Evolutionary conservation across 2,888 invertebrate species (phyloP), one percentile per base, ranked within the genome.

Genomic region (Macaria notata): DNA sequence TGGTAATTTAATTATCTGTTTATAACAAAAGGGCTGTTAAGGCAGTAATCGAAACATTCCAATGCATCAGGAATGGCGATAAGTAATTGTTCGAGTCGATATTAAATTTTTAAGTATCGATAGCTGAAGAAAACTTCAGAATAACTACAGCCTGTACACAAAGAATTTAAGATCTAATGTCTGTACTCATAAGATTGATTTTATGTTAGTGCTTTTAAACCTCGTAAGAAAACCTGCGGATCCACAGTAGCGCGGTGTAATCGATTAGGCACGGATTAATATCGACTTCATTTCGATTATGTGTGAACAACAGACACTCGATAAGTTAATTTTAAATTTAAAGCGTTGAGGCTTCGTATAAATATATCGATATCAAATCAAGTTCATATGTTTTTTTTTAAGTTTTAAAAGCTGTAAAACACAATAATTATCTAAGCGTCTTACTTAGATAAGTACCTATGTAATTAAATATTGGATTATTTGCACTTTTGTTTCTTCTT

Each of bases 181-280:
- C 4, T 5, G 33, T 4, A 7, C 3, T 0, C 4, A 7, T 44
- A 64, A 43, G 42, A 58, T 50, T 6, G 31, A 9, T 38, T 58
- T 59, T 44, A 19, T 39, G 1, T 42, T 45, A 4, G 9, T 49
- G n/a, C 38, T 45, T 30, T 33, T 19, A 38, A 31, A 30, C 29
- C 8, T 36, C 33, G 42, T 49, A 56, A 50, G 63, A 66, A 67
- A 65, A 61, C 65, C 65, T 62, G 65, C 59, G 66, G 41, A 71
- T 74, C 73, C 68, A 78, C 86, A 78, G 86, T 83, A 86, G 86
- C 81, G 75, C 63, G 71, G 57, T 69, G 57, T 73, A 86, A 88
- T 86, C 82, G 78, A 84, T 86, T 84, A 68, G 79, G 63, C 65
- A 73, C 75, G 82, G 79, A 69, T 69, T 63, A 70, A 76, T 72